These are phyloP conservation scores for Heliopora coerulea DNA, from an alignment of 92 coral and sea anemone genomes.

Conservation along the genomic window DNA sequence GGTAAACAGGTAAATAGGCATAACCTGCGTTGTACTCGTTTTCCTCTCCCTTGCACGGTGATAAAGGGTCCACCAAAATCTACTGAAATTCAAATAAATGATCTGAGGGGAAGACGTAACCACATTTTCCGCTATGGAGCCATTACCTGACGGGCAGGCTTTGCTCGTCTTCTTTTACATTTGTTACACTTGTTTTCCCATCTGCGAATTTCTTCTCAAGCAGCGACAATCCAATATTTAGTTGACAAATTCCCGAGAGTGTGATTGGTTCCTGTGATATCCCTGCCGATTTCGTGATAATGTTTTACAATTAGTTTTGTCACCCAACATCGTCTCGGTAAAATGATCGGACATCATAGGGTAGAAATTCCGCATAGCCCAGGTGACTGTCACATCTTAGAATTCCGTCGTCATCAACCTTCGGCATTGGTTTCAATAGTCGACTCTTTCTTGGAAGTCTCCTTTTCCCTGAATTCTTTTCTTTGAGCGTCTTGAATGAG, in stretches of 20 bases:
- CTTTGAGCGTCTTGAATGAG: conserved; percentile 51
- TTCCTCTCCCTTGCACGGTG: conserved; percentile 56
- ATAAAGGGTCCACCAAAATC: conserved; percentile 60
- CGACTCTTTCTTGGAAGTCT: conserved; percentile 36
- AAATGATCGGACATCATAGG: conserved; percentile 53
- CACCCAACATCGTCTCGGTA: conserved; percentile 53
- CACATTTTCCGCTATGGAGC: conserved; percentile 65
- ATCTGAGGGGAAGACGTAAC: conserved; percentile 42
- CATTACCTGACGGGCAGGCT: conserved; percentile 61
- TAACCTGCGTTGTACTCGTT: conserved; percentile 7
- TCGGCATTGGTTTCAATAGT: conserved; percentile 18
- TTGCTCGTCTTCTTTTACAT: conserved; percentile 54
- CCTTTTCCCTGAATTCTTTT: conserved; percentile 33
- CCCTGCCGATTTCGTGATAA: conserved; percentile 48
- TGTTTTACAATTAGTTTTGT: conserved; percentile 56
- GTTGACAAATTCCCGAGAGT: conserved; percentile 46
- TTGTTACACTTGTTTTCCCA: conserved; percentile 55
- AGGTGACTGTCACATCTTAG: no score
- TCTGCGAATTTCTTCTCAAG: conserved; percentile 61
- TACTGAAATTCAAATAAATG: conserved; percentile 52
- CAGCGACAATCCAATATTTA: conserved; percentile 56
- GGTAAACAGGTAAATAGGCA: conserved; percentile 26
- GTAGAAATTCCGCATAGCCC: no score
- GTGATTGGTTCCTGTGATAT: conserved; percentile 58
- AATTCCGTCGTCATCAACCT: conserved; percentile 47